Base-by-base conservation (phyloP, 2,797 vertebrate genomes). In the Typhlichthys eigenmanni region DNA sequence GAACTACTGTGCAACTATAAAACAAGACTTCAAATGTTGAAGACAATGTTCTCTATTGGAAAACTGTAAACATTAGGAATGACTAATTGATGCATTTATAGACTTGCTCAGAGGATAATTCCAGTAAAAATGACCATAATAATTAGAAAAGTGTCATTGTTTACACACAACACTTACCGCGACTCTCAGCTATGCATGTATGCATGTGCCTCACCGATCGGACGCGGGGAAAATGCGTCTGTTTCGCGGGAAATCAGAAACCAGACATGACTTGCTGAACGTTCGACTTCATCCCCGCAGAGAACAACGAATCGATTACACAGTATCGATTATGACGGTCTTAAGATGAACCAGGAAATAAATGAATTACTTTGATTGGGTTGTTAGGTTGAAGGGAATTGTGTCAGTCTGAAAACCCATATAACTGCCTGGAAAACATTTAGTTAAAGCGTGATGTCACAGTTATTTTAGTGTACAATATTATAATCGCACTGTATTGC, bases 181-280 rank as follows among this genome's bases (percentile, higher is more conserved):
- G 38, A 0, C 2, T 0, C 45, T 1, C 5, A 14, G 13, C 46
- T 38, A n/a, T 4, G 3, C 47, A 47, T 43, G 17, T 10, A 2
- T 34, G 38, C 16, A n/a, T 1, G 4, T 0, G 14, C 58, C 16
- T 52, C 34, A 4, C 8, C 9, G 9, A n/a, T 7, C 10, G n/a
- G 60, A 17, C 79, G 77, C 65, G 64, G 70, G 59, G 16, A 69
- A 46, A 47, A 2, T 46, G 64, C n/a, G 34, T 6, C 2, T 50
- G 5, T 80, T 92, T 91, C 89, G 91, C 92, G 93, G 88, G 87
- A 89, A 91, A 86, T 52, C 4, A 52, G 59, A 11, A 13, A 1
- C 3, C 55, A 94, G 92, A 13, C 91, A 80, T 84, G 3, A 64
- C 0, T 2, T 66, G 47, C 85, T 71, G 10, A 91, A 55, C 7